Evolutionary conservation across 2,113 vertebrate genomes (phyloP).

Genomic region (Pseudorhombus dupliciocellatus): DNA sequence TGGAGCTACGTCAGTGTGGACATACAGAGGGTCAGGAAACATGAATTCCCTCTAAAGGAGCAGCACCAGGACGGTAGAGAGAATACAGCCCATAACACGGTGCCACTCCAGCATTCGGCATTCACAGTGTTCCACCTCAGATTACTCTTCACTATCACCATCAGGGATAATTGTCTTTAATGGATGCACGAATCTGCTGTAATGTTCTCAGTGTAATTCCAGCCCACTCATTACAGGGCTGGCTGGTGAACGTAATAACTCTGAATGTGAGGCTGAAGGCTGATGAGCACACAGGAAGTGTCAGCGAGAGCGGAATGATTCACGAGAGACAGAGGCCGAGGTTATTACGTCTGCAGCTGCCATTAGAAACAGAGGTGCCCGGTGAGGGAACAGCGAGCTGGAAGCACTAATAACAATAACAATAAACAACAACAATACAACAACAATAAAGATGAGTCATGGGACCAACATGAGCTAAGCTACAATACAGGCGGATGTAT

Average conservation of each 20-base stretch:
- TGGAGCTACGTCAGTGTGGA: too few species aligned
- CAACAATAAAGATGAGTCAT: too few species aligned
- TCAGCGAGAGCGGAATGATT: constrained; percentile 17
- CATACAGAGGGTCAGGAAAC: too few species aligned
- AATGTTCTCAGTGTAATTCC: constrained; percentile 1
- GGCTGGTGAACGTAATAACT: constrained; percentile 24
- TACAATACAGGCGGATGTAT: too few species aligned
- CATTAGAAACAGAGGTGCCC: constrained; percentile 8
- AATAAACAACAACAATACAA: too few species aligned
- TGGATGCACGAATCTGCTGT: constrained; percentile 17
- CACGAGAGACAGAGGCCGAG: constrained; percentile 7
- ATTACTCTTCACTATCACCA: neutral
- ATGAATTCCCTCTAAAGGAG: too few species aligned
- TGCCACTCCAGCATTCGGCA: neutral
- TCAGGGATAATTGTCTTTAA: neutral
- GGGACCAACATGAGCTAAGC: too few species aligned
- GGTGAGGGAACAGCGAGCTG: constrained; percentile 11
- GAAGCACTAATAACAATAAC: neutral
- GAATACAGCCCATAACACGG: too few species aligned
- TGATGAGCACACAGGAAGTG: constrained; percentile 16
- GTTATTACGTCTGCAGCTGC: constrained; percentile 8
- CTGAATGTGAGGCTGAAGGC: constrained; percentile 3
- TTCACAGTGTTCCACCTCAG: neutral
- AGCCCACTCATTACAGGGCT: constrained; percentile 21
- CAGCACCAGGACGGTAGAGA: too few species aligned